Evolutionary conservation across 2,113 vertebrate genomes (phyloP).

Genomic region (Lampris incognitus): DNA sequence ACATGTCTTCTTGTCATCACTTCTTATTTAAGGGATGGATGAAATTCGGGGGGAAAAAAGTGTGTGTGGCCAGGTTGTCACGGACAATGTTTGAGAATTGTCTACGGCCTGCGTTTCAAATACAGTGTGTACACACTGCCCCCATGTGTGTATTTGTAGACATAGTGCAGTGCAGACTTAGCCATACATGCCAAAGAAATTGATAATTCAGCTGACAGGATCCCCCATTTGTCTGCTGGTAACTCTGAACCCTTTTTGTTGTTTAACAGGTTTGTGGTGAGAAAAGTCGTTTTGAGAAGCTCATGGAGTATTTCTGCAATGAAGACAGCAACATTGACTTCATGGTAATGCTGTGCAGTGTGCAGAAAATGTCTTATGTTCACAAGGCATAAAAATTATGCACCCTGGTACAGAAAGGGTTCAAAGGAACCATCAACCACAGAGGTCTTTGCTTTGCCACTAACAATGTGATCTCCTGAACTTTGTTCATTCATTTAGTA

Average conservation of each 20-base stretch:
- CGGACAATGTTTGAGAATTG: background rate
- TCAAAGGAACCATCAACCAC: too few species aligned
- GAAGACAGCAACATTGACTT: slow-evolving; percentile 96
- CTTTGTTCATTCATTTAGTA: too few species aligned
- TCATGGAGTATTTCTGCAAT: slow-evolving; percentile 94
- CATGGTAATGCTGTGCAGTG: slow-evolving; percentile 84
- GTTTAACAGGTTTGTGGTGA: slow-evolving; percentile 84
- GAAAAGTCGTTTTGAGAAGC: slow-evolving; percentile 86
- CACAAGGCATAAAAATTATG: too few species aligned
- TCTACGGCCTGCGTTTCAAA: background rate
- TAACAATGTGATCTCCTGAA: too few species aligned
- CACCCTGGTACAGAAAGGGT: too few species aligned
- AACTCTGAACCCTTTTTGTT: background rate
- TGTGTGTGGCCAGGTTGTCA: background rate
- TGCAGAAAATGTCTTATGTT: too few species aligned
- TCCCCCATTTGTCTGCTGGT: background rate
- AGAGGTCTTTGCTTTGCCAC: too few species aligned
- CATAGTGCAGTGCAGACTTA: background rate
- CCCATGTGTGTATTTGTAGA: slow-evolving; percentile 46
- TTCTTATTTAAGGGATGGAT: background rate
- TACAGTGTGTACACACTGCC: slow-evolving; percentile 50
- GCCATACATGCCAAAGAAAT: too few species aligned
- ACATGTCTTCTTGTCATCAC: background rate
- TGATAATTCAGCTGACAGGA: background rate
- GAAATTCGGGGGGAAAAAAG: background rate